Evolutionary conservation across 2,888 invertebrate genomes (phyloP), one percentile per base, ranked within the genome.

Genomic region (Tiliacea aurago): DNA sequence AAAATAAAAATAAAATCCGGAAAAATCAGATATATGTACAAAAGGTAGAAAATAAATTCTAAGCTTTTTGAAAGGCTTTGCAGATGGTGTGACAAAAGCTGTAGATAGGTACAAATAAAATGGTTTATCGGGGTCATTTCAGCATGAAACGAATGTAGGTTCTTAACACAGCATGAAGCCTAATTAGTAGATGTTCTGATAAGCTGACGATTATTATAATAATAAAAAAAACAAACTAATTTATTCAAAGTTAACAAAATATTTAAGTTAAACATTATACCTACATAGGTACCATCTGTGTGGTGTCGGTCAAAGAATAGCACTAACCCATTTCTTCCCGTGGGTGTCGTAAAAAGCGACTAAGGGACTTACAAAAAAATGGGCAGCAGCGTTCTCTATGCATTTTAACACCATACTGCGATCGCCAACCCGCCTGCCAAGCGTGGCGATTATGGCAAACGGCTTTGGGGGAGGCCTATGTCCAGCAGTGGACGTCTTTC

Each of bases 1-100:
- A n/a, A n/a, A n/a, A n/a, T n/a, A n/a, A 87, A 79, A 81, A 68
- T 75, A 83, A 55, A 47, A 76, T 23, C 23, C 28, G 41, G 33
- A 84, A 76, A 85, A 84, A 81, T 78, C 76, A 70, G 76, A 47
- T 59, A 41, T 41, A 64, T 49, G 33, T 62, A 59, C 13, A 51
- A 81, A 74, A 78, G 59, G 62, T 67, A 53, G 70, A 70, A 80
- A 84, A 86, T 81, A 83, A 70, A 81, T 83, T 71, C 18, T 47
- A 58, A 69, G 33, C 41, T 64, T 67, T 56, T 28, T 18, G 23
- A 61, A 55, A 37, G 5, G 23, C 20, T 49, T 47, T 47, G n/a
- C 18, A n/a, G n/a, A n/a, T 43, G 15, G 7, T 53, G 28, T 33
- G 15, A 33, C n/a, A 18, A 51, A 51, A 58, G 18, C 18, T 43